Evolutionary conservation across 2,113 vertebrate genomes (phyloP).

Genomic region (Trinectes maculatus): DNA sequence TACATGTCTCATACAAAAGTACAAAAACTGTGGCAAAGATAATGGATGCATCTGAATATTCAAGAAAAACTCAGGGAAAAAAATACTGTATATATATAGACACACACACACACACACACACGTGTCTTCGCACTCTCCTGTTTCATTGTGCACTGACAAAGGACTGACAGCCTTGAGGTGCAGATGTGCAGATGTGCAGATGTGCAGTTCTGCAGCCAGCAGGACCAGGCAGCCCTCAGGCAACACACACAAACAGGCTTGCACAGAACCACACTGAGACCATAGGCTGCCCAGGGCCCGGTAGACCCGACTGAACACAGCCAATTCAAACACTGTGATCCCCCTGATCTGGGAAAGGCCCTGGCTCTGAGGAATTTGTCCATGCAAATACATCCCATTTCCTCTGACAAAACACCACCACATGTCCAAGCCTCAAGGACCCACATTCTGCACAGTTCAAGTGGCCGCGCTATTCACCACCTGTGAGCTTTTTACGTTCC

Average conservation of each 20-base stretch:
- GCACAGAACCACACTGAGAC: slow-evolving; percentile 29
- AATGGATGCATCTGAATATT: not conserved
- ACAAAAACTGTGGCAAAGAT: not conserved
- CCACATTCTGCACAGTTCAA: slow-evolving; percentile 63
- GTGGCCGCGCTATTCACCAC: slow-evolving; percentile 52
- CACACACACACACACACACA: no score
- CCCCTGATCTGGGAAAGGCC: slow-evolving; percentile 74
- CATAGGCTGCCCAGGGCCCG: slow-evolving; percentile 50
- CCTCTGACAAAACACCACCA: slow-evolving; percentile 80
- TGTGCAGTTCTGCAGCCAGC: slow-evolving; percentile 47
- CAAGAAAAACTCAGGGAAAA: not conserved
- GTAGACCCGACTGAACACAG: slow-evolving; percentile 55
- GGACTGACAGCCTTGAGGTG: slow-evolving; percentile 33
- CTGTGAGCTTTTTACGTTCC: slow-evolving; percentile 63
- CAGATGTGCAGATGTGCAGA: slow-evolving; percentile 44
- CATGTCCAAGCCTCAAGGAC: slow-evolving; percentile 70
- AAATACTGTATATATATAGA: no score
- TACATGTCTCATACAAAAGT: no score
- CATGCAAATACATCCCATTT: slow-evolving; percentile 81
- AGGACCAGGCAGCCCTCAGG: slow-evolving; percentile 44
- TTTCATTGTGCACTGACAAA: slow-evolving; percentile 51
- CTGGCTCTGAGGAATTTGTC: slow-evolving; percentile 78
- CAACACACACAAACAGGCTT: slow-evolving; percentile 16
- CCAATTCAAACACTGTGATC: slow-evolving; percentile 78
- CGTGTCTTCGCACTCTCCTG: no score